phyloP scores from a whole-genome alignment of 53 echinoderm and acorn worm genomes.

The Apostichopus leukothele region DNA sequence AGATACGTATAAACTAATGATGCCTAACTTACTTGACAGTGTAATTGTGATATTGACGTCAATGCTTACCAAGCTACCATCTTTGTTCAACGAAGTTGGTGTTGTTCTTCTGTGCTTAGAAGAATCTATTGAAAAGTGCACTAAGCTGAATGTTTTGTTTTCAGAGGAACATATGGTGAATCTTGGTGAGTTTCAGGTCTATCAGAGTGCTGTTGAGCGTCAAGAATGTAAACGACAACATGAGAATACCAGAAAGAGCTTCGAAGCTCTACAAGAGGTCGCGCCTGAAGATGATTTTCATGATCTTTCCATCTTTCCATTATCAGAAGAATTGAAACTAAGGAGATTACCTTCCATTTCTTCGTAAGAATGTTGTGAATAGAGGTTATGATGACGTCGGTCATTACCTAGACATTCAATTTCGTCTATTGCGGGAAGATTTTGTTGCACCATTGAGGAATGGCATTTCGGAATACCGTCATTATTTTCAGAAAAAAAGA shows the following conservation, averaged over 20 bases:
- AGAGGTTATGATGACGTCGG: conserved; percentile 69
- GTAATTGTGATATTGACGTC: conserved; percentile 60
- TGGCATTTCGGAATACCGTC: conserved; percentile 78
- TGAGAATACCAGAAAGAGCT: neutral
- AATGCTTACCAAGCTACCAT: conserved; percentile 63
- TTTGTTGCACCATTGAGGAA: conserved; percentile 76
- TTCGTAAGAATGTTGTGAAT: conserved; percentile 61
- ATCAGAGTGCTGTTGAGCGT: conserved; percentile 63
- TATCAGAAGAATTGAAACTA: conserved; percentile 14
- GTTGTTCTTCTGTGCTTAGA: conserved; percentile 61
- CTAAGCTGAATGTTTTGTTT: conserved; percentile 42
- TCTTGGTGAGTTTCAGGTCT: conserved; percentile 63
- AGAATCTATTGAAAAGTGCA: conserved; percentile 35
- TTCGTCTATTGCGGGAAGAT: conserved; percentile 85
- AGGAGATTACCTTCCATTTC: conserved; percentile 38
- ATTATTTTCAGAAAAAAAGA: conserved; percentile 12
- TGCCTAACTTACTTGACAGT: conserved; percentile 52
- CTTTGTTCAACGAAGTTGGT: conserved; percentile 50
- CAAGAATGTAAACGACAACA: conserved; percentile 32
- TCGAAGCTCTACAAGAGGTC: neutral
- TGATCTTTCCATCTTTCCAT: conserved; percentile 5
- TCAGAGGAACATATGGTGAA: conserved; percentile 47
- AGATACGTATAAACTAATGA: conserved; percentile 1
- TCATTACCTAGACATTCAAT: conserved; percentile 92
- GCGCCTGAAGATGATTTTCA: conserved; percentile 45